phyloP scores from a whole-genome alignment of 2,797 vertebrate genomes.

The Peromyscus attwateri region DNA sequence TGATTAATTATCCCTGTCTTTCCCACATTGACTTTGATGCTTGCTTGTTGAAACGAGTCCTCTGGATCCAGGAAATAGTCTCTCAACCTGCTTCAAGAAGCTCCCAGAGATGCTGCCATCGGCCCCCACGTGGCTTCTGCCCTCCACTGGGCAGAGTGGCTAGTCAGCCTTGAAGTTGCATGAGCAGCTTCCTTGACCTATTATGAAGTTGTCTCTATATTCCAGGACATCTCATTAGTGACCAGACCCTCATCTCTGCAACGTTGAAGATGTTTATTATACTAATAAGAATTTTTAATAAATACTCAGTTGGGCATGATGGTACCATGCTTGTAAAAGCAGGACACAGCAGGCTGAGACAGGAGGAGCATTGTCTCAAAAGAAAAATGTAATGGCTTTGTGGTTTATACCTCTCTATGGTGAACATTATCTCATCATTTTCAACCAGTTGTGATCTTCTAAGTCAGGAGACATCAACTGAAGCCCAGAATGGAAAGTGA shows the following conservation, averaged over 20 bases:
- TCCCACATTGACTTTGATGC: slow-evolving; percentile 89
- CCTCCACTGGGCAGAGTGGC: slow-evolving; percentile 74
- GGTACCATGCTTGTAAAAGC: not conserved
- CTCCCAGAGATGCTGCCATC: slow-evolving; percentile 81
- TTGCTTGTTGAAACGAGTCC: slow-evolving; percentile 88
- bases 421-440: not conserved
- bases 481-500: slow-evolving; percentile 19
- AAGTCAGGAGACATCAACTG: slow-evolving; percentile 39
- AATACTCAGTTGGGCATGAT: not conserved
- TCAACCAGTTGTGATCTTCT: slow-evolving; percentile 35
- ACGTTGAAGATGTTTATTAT: not conserved
- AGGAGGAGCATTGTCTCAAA: not conserved
- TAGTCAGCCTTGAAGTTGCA: slow-evolving; percentile 90
- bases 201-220: not conserved
- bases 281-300: not conserved
- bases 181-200: not conserved
- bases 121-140: slow-evolving; percentile 65
- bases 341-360: not conserved
- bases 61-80: slow-evolving; percentile 93
- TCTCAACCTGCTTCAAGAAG: slow-evolving; percentile 89
- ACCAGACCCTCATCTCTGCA: not conserved
- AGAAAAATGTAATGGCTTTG: not conserved
- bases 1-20: slow-evolving; percentile 92
- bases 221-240: not conserved
- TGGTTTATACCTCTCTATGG: slow-evolving; percentile 19